phyloP scores from a whole-genome alignment of 2,888 invertebrate species.

The Phengaris arion region DNA sequence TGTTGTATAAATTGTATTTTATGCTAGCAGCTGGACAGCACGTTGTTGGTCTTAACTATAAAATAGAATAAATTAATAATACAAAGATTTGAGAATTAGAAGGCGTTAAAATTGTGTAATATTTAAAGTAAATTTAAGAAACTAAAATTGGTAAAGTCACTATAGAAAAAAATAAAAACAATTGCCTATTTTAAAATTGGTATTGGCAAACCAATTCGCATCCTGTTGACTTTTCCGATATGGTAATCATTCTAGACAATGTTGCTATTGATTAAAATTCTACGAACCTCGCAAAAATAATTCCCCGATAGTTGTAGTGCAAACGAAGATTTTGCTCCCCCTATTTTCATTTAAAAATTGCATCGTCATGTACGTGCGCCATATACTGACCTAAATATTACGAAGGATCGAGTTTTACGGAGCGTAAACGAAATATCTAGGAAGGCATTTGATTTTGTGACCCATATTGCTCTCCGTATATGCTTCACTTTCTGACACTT shows the following conservation, averaged over 20 bases:
- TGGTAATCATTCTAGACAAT: conserved; percentile 13
- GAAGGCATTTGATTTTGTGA: conserved; percentile 39
- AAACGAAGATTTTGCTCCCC: conserved; percentile 48
- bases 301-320: conserved; percentile 47
- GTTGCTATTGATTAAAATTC: conserved; percentile 7
- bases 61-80: too few relatives aligned
- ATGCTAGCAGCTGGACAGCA: background rate
- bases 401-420: conserved; percentile 41
- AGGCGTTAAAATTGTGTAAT: too few relatives aligned
- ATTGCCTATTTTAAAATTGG: background rate
- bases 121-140: background rate
- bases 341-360: conserved; percentile 56
- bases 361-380: conserved; percentile 50
- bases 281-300: conserved; percentile 33
- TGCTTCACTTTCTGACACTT: conserved; percentile 16
- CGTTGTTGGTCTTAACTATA: too few relatives aligned
- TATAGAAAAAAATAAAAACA: background rate
- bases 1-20: conserved; percentile 6
- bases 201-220: background rate
- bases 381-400: conserved; percentile 58
- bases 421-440: conserved; percentile 37
- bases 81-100: too few relatives aligned
- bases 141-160: background rate
- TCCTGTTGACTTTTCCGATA: background rate
- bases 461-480: conserved; percentile 28